Evolutionary conservation across 2,888 invertebrate genomes (phyloP), one percentile per base, ranked within the genome.

Genomic region (Luffia ferchaultella): DNA sequence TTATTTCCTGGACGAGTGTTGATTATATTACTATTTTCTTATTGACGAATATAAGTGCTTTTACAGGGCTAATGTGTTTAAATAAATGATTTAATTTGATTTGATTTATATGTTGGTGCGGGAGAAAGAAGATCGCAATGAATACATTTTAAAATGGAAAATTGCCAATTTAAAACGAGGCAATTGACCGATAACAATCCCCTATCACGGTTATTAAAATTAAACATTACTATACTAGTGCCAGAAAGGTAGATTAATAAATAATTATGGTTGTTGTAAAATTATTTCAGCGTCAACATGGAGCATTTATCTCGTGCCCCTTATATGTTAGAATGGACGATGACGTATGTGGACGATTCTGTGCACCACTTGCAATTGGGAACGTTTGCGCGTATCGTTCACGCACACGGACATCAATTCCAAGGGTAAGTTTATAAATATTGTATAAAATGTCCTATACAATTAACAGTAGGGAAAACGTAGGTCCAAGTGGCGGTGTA

Each of bases 271-370:
- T 16, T n/a, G 5, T 45, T 5, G 7, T 45, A 12, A 16, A 2
- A 18, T 45, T 15, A 5, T 3, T 16, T 0, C 63, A 82, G 80
- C 20, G 63, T 72, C 1, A 75, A 63, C 49, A 58, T 82, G 1
- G 69, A 76, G 18, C 68, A 76, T 9, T 49, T 76, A 1, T 60
- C 66, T 0, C 64, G 74, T 50, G 76, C 79, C 2, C 73, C 76
- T 1, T 73, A 75, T 60, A 76, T 82, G 7, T 51, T 76, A 51
- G 79, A 79, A 51, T 82, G 82, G 80, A 74, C 72, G 2, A 57
- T 82, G 2, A 67, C 66, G 2, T 65, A 65, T 47, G 64, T 80
- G 2, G 76, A 72, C 52, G 74, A 74, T 49, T 68, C 73, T 0
- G 65, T 76, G n/a, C 58, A 60, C 12, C 70, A 69, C 48, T 64